Evolutionary conservation across 2,113 vertebrate genomes (phyloP).

Genomic region (Archocentrus centrarchus): DNA sequence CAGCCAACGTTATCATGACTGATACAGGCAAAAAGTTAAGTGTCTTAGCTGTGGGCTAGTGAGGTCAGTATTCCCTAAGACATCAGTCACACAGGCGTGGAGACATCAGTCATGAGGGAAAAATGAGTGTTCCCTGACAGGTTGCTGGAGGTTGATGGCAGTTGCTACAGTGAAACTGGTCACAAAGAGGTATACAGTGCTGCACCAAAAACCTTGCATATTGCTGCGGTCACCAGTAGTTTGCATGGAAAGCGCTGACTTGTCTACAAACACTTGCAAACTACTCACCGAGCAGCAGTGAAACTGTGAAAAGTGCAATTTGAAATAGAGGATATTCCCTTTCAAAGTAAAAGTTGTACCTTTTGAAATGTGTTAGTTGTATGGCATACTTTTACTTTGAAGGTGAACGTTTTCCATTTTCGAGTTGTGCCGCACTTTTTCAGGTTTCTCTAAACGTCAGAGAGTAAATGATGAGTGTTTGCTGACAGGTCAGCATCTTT

Average conservation of each 20-base stretch:
- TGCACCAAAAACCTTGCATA: neutral
- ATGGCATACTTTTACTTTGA: neutral
- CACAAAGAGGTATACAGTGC: neutral
- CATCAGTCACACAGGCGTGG: neutral
- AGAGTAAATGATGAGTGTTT: too few species aligned
- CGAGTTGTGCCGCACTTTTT: neutral
- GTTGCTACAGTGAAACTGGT: neutral
- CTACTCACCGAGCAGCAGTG: neutral
- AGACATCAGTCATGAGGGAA: neutral
- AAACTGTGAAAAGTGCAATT: neutral
- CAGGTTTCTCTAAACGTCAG: neutral
- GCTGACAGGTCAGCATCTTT: neutral
- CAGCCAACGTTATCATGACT: neutral
- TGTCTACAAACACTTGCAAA: neutral
- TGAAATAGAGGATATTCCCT: neutral
- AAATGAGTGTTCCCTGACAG: neutral
- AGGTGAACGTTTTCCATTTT: accelerated
- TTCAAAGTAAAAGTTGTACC: neutral
- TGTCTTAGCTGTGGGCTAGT: neutral
- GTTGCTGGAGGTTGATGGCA: neutral
- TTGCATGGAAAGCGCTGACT: neutral
- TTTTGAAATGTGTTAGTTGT: neutral
- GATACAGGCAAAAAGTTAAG: neutral
- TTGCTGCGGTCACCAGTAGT: neutral
- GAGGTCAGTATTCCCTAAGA: neutral